phyloP scores from a whole-genome alignment of 2,888 invertebrate species.

The Tenthredo amoena region DNA sequence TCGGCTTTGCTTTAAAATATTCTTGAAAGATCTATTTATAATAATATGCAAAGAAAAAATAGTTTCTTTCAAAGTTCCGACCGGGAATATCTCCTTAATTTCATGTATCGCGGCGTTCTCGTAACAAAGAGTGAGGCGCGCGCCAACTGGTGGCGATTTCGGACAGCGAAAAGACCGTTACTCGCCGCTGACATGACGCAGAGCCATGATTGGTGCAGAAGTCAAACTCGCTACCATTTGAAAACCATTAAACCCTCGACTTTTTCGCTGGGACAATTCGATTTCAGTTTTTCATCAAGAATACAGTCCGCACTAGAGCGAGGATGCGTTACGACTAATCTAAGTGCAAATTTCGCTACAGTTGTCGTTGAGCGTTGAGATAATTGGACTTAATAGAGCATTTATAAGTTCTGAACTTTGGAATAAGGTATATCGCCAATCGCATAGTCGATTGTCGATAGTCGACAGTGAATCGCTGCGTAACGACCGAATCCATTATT shows the following conservation, averaged over 20 bases:
- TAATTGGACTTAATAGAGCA: neutral
- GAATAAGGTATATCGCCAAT: neutral
- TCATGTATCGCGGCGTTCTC: neutral
- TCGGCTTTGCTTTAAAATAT: no score
- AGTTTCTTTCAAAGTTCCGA: no score
- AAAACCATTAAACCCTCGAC: neutral
- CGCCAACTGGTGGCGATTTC: neutral
- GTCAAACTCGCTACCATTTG: neutral
- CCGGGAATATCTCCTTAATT: neutral
- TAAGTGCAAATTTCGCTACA: neutral
- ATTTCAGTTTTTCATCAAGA: neutral
- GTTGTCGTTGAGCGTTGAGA: neutral
- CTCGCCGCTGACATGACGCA: neutral
- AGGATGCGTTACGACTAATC: no score
- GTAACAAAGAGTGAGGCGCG: neutral
- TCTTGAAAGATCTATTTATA: no score
- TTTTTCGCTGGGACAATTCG: neutral
- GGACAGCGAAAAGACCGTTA: neutral
- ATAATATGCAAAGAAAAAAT: no score
- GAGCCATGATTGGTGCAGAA: neutral
- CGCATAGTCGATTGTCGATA: constrained; percentile 4
- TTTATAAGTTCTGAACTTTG: constrained; percentile 24
- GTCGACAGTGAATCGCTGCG: constrained; percentile 24
- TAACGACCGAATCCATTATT: constrained; percentile 49
- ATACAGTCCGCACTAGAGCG: neutral